Percentiles rank a stretch among this genome's conserved stretches.
phyloP scores from a whole-genome alignment of 53 echinoderm and acorn worm genomes.

The Temnopleurus reevesii region DNA sequence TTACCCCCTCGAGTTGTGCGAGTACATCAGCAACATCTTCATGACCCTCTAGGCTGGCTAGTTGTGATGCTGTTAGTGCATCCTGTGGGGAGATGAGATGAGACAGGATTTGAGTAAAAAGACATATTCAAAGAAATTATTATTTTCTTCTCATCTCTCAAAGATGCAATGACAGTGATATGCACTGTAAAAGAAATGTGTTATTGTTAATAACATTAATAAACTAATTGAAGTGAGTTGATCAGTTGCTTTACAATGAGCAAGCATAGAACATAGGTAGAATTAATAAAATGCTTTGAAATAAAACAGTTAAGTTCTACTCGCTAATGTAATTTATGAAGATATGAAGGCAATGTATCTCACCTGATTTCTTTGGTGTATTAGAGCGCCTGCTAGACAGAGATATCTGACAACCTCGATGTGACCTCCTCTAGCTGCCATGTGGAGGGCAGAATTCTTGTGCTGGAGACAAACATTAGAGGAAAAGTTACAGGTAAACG shows the following conservation, averaged over 20 bases:
- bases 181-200: too few species aligned
- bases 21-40: conserved; percentile 85
- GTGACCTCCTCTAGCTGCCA: conserved; percentile 88
- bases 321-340: too few species aligned
- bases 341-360: background rate
- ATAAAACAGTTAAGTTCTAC: too few species aligned
- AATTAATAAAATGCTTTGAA: too few species aligned
- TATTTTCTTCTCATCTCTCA: too few species aligned
- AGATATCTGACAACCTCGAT: conserved; percentile 94
- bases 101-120: too few species aligned
- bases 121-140: too few species aligned
- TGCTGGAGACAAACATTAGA: conserved; percentile 38
- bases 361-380: conserved; percentile 87
- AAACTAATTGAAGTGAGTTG: too few species aligned
- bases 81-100: conserved; percentile 37
- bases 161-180: too few species aligned
- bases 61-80: conserved; percentile 89
- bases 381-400: conserved; percentile 79
- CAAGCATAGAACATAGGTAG: too few species aligned
- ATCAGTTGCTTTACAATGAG: too few species aligned
- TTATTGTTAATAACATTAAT: too few species aligned
- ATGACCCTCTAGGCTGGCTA: conserved; percentile 86
- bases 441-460: conserved; percentile 74
- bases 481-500: background rate
- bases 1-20: conserved; percentile 85